Evolutionary conservation across 2,113 vertebrate genomes (phyloP).

Genomic region (Dicentrarchus labrax): DNA sequence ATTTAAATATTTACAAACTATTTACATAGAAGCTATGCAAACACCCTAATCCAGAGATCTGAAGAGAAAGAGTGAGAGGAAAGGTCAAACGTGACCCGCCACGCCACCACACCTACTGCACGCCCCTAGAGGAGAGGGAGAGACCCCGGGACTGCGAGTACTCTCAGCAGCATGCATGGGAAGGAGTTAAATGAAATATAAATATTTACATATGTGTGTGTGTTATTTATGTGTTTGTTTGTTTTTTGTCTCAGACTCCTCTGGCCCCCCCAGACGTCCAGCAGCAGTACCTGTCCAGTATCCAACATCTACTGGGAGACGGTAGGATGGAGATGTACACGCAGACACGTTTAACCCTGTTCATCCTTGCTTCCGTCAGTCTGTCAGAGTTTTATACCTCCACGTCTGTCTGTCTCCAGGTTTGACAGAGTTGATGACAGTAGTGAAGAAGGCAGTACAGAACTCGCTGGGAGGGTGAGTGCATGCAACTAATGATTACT

Average conservation of each 20-base stretch:
- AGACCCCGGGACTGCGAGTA: no score
- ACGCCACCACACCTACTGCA: no score
- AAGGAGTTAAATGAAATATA: no score
- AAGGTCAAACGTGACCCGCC: no score
- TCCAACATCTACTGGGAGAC: slow-evolving; percentile 97
- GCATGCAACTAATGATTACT: neutral
- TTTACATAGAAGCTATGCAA: no score
- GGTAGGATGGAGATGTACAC: slow-evolving; percentile 81
- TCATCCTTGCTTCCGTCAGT: no score
- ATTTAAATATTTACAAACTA: no score
- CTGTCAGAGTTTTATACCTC: neutral
- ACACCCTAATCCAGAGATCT: no score
- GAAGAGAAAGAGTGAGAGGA: no score
- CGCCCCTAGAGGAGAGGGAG: no score
- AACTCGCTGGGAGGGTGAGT: slow-evolving; percentile 91
- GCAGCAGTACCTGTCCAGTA: slow-evolving; percentile 98
- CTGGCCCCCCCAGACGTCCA: slow-evolving; percentile 95
- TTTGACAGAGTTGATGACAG: slow-evolving; percentile 90
- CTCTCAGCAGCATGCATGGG: no score
- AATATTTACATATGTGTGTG: neutral
- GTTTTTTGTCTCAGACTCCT: slow-evolving; percentile 80
- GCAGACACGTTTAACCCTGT: neutral
- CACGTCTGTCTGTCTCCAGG: slow-evolving; percentile 80
- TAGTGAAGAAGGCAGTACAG: slow-evolving; percentile 94
- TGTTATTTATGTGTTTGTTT: neutral